Evolutionary conservation across 2,797 vertebrate species (phyloP).

Genomic region (Clamator glandarius): DNA sequence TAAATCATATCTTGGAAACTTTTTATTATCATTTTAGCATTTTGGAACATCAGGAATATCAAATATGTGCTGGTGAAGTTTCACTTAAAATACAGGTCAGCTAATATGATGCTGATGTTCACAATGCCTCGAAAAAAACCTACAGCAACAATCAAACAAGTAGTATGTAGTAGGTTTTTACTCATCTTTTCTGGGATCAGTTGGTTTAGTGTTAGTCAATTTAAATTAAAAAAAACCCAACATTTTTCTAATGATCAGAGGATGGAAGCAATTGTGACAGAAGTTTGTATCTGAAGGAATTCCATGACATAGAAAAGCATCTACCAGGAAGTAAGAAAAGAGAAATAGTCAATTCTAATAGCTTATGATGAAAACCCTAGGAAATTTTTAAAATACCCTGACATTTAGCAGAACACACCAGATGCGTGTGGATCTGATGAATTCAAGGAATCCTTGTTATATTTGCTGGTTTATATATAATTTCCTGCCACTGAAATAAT

Average conservation of each 20-base stretch:
- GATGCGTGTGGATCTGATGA: background rate
- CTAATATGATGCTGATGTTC: background rate
- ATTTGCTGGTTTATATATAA: background rate
- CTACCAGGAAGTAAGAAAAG: background rate
- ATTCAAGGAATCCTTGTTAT: background rate
- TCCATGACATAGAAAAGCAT: background rate
- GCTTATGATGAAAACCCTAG: background rate
- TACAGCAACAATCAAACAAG: background rate
- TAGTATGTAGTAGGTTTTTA: background rate
- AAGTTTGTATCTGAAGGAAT: background rate
- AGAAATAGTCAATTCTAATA: background rate
- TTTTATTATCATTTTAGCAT: background rate
- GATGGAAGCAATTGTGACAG: background rate
- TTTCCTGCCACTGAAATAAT: background rate
- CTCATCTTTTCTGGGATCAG: background rate
- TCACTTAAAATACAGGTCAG: background rate
- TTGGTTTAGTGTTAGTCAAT: background rate
- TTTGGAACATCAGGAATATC: background rate
- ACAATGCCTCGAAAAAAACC: background rate
- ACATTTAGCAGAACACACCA: background rate
- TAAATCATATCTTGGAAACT: background rate
- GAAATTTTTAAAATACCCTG: background rate
- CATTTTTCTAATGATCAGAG: background rate
- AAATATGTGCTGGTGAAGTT: background rate
- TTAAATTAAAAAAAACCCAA: background rate